Percentiles rank a stretch among this genome's conserved stretches.
phyloP scores from a whole-genome alignment of 2,113 vertebrate species.

The Abramis brama region DNA sequence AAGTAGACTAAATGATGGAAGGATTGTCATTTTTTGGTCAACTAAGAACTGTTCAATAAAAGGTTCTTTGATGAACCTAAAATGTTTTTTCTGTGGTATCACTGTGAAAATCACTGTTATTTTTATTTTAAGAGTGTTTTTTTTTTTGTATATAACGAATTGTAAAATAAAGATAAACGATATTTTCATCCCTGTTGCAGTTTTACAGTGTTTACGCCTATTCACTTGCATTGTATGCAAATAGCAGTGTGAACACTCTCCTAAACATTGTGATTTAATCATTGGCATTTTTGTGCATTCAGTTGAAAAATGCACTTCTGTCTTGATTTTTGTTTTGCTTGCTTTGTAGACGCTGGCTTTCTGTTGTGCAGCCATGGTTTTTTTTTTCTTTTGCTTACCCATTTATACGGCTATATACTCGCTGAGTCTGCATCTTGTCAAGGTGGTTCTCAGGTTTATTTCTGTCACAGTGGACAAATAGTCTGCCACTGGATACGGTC shows the following conservation, averaged over 20 bases:
- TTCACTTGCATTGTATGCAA: not conserved
- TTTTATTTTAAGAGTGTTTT: too few species aligned
- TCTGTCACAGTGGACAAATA: conserved; percentile 17
- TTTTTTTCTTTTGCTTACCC: not conserved
- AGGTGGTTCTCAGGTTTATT: conserved; percentile 36
- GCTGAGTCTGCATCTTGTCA: conserved; percentile 33
- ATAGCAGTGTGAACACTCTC: not conserved
- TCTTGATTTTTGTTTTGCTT: conserved; percentile 9
- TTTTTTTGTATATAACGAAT: not conserved
- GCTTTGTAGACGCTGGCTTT: conserved; percentile 8
- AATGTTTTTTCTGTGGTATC: too few species aligned
- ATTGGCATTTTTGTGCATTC: conserved; percentile 16
- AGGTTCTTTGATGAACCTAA: too few species aligned
- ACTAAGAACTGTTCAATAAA: too few species aligned
- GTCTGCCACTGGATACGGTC: not conserved
- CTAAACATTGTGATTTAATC: not conserved
- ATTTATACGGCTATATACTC: not conserved
- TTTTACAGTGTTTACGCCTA: not conserved
- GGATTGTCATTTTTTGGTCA: too few species aligned
- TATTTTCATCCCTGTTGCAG: not conserved
- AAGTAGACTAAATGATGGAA: too few species aligned
- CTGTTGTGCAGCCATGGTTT: not conserved
- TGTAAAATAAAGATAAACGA: not conserved
- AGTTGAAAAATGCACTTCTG: conserved; percentile 18
- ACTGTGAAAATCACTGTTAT: too few species aligned